These are phyloP conservation scores for Drosophila baimaii DNA, from an alignment of 1,140 invertebrate species.

Conservation along the genomic window DNA sequence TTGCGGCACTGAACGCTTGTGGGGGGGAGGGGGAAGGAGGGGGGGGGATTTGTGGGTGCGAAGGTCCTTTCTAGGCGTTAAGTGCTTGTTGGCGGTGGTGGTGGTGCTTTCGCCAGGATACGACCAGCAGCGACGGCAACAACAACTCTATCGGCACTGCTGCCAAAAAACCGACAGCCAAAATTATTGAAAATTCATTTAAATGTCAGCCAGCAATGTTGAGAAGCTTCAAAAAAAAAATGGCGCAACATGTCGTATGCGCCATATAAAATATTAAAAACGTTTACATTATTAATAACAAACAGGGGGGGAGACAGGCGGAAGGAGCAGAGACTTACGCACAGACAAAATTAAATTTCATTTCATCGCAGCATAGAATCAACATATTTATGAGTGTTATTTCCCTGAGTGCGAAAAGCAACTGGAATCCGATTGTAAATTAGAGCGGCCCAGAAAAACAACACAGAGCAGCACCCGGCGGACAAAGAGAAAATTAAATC, in stretches of 20 bases:
- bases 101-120: slow-evolving; percentile 5
- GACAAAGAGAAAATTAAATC: slow-evolving; percentile 34
- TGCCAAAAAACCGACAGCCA: slow-evolving; percentile 20
- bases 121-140: slow-evolving; percentile 15
- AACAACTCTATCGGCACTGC: slow-evolving; percentile 61
- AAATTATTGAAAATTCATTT: slow-evolving; percentile 82
- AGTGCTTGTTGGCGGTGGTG: slow-evolving; percentile 55
- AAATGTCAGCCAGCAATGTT: slow-evolving; percentile 67
- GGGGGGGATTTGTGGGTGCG: slow-evolving; percentile 13
- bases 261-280: slow-evolving; percentile 79
- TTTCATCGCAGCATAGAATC: slow-evolving; percentile 24
- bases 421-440: slow-evolving; percentile 36
- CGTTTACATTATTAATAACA: slow-evolving; percentile 74
- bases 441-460: slow-evolving; percentile 5
- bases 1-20: slow-evolving; percentile 18
- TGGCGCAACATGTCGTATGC: slow-evolving; percentile 78
- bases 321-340: neutral
- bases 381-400: slow-evolving; percentile 47
- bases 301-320: slow-evolving; percentile 14
- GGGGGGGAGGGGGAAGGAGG: neutral
- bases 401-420: slow-evolving; percentile 16
- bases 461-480: neutral
- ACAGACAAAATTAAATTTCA: slow-evolving; percentile 33
- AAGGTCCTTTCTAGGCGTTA: slow-evolving; percentile 59
- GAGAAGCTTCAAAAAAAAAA: slow-evolving; percentile 30